Evolutionary conservation across 2,888 invertebrate species (phyloP).

Genomic region (Ametastegia equiseti): DNA sequence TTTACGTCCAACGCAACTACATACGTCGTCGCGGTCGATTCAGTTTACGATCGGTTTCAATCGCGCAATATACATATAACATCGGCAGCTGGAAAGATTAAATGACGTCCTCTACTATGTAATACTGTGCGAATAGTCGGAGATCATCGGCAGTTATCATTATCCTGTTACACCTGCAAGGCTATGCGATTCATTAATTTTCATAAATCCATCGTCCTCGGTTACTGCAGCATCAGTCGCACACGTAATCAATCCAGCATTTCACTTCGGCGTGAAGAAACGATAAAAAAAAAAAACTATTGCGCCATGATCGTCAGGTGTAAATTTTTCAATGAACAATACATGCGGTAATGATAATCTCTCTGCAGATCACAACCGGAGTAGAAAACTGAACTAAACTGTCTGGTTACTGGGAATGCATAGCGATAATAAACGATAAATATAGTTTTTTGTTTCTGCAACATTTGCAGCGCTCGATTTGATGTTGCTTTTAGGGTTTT

Average conservation of each 20-base stretch:
- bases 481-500: background rate
- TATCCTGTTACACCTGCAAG: background rate
- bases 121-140: no score
- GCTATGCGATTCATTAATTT: background rate
- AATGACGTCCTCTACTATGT: background rate
- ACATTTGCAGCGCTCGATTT: no score
- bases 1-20: background rate
- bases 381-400: background rate
- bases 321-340: background rate
- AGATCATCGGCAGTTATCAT: background rate
- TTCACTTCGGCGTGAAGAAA: background rate
- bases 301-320: background rate
- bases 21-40: background rate
- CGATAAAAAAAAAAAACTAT: background rate
- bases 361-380: background rate
- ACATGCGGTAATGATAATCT: background rate
- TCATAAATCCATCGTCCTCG: background rate
- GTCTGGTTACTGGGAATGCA: background rate
- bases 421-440: background rate
- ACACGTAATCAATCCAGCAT: background rate
- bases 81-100: background rate
- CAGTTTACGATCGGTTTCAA: background rate
- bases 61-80: background rate
- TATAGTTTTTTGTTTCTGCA: background rate
- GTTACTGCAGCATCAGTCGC: background rate